Evolutionary conservation across 2,113 vertebrate genomes (phyloP).

Genomic region (Paramisgurnus dabryanus): DNA sequence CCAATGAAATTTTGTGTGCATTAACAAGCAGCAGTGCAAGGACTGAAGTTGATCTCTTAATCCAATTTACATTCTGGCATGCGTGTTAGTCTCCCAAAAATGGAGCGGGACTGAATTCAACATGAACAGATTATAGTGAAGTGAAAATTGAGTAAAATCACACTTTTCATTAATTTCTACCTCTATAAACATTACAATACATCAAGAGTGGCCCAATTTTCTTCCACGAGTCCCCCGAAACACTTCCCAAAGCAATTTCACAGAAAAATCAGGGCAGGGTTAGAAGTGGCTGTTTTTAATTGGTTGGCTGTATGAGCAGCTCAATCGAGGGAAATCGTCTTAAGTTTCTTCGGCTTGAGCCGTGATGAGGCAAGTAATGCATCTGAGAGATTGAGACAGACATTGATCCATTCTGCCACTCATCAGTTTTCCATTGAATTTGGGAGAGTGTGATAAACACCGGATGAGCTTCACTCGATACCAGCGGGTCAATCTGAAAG

Average conservation of each 20-base stretch:
- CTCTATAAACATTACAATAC: not conserved
- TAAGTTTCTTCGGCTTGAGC: not conserved
- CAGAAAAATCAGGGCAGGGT: conserved; percentile 4
- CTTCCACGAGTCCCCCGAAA: not conserved
- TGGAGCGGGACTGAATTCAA: conserved; percentile 13
- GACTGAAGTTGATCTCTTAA: conserved; percentile 36
- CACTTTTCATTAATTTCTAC: no score
- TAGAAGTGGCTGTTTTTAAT: conserved; percentile 11
- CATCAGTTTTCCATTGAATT: conserved; percentile 34
- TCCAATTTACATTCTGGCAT: conserved; percentile 31
- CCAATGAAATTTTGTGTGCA: conserved; percentile 41
- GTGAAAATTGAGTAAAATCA: not conserved
- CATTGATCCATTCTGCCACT: conserved; percentile 29
- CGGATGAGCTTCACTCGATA: conserved; percentile 29
- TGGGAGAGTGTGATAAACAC: conserved; percentile 29
- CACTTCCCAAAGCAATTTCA: conserved; percentile 48
- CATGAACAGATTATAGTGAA: conserved; percentile 6
- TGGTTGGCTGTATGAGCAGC: conserved; percentile 7
- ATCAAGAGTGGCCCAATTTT: conserved; percentile 11
- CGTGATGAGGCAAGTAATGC: conserved; percentile 11
- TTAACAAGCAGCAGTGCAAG: conserved; percentile 46
- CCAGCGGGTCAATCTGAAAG: not conserved
- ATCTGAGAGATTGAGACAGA: conserved; percentile 25
- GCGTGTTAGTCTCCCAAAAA: conserved; percentile 31
- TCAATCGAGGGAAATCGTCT: not conserved